Percentiles rank a stretch among this genome's conserved stretches.
Conservation (phyloP, 2,113 vertebrate species). For the Phalacrocorax aristotelis region DNA sequence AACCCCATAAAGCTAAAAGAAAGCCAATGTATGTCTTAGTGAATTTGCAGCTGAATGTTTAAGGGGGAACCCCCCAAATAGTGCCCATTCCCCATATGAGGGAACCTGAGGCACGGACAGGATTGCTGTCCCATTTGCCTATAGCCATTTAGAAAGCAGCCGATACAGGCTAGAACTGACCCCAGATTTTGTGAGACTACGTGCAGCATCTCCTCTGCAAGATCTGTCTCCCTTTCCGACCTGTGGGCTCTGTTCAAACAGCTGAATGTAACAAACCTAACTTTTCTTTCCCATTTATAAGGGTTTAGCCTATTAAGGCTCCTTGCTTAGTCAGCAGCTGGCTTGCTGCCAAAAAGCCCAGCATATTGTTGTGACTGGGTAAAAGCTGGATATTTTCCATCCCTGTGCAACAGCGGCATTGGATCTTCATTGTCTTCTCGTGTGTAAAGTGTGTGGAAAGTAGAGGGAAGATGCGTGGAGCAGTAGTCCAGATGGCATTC, state of each 20-base stretch:
- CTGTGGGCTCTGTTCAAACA: not conserved
- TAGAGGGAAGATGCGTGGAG: constrained; percentile 14
- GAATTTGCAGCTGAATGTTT: not conserved
- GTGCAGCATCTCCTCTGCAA: not conserved
- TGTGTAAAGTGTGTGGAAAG: constrained; percentile 30
- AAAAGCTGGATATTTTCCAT: constrained; percentile 57
- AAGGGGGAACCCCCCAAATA: not conserved
- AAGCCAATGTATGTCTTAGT: not conserved
- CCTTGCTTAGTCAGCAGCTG: constrained; percentile 66
- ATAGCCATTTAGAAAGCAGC: not conserved
- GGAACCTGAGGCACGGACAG: not conserved
- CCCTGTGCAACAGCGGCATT: not conserved
- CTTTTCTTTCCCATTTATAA: constrained; percentile 34
- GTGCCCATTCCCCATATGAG: not conserved
- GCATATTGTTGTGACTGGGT: constrained; percentile 38
- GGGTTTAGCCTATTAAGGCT: not conserved
- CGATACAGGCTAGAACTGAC: not conserved
- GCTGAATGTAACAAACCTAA: constrained; percentile 38
- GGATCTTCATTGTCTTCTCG: constrained; percentile 49
- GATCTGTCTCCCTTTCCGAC: not conserved
- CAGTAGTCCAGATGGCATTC: constrained; percentile 66
- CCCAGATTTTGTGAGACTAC: not conserved
- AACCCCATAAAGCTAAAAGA: not conserved
- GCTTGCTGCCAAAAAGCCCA: constrained; percentile 39
- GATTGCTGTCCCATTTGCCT: not conserved